These are phyloP conservation scores for Leptopilina syphax DNA, from an alignment of 2,888 invertebrate species.

Conservation along the genomic window DNA sequence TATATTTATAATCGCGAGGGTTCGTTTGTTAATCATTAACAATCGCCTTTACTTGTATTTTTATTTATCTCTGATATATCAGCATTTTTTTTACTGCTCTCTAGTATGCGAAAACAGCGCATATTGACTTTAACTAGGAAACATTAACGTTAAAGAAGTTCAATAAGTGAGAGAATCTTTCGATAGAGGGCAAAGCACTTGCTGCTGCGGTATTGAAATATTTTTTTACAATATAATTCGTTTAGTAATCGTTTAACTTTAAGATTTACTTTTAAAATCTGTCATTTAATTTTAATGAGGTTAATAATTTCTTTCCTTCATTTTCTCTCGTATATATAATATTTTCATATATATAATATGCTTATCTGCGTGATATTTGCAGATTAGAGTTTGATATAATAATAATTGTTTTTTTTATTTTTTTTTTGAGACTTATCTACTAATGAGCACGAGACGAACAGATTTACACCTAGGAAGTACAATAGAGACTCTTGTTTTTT, in stretches of 20 bases:
- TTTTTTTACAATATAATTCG: conserved; percentile 57
- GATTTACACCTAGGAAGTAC: conserved; percentile 66
- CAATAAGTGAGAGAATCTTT: conserved; percentile 34
- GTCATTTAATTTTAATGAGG: conserved; percentile 50
- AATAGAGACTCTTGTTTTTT: conserved; percentile 54
- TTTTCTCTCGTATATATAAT: conserved; percentile 41
- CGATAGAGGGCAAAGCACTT: conserved; percentile 50
- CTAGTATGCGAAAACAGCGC: conserved; percentile 31
- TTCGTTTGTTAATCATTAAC: conserved; percentile 18
- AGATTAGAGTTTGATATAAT: conserved; percentile 52
- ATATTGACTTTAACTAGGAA: conserved; percentile 35
- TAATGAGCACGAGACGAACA: conserved; percentile 73
- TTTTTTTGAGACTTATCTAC: conserved; percentile 63
- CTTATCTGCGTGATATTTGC: conserved; percentile 43
- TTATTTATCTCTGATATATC: not conserved
- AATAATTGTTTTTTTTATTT: conserved; percentile 49
- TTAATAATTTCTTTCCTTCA: conserved; percentile 52
- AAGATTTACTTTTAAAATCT: conserved; percentile 48
- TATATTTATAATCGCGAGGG: conserved; percentile 4
- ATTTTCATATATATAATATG: conserved; percentile 42
- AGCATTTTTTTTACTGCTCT: conserved; percentile 8
- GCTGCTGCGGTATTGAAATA: conserved; percentile 53
- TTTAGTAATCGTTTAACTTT: conserved; percentile 52
- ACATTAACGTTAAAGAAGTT: conserved; percentile 33
- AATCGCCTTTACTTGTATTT: conserved; percentile 1